Conservation (phyloP, 1,140 invertebrate species). For the Plectus sambesii region DNA sequence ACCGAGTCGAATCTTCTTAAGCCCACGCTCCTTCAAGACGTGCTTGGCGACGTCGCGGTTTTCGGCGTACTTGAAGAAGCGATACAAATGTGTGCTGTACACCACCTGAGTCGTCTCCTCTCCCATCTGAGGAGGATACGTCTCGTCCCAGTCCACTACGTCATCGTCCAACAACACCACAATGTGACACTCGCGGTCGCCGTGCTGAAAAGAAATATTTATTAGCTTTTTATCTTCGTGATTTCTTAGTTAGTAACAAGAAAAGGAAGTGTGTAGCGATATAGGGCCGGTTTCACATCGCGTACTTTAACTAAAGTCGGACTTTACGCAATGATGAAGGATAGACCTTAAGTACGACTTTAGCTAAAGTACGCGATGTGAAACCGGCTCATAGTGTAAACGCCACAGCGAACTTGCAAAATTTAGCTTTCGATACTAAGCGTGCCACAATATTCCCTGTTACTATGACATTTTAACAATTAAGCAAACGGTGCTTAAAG, state of each 20-base stretch:
- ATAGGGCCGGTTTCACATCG: too few species aligned
- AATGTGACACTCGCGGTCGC: conserved; percentile 59
- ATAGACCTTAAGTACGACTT: too few species aligned
- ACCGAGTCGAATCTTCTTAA: conserved; percentile 97
- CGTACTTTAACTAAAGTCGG: too few species aligned
- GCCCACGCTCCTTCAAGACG: conserved; percentile 88
- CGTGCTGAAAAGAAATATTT: conserved; percentile 42
- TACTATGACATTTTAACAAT: too few species aligned
- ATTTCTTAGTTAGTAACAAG: conserved; percentile 1
- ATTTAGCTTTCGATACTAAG: too few species aligned
- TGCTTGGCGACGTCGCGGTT: conserved; percentile 97
- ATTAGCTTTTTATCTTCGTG: conserved; percentile 1
- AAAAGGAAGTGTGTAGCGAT: too few species aligned
- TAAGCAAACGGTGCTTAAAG: too few species aligned
- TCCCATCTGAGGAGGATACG: conserved; percentile 96
- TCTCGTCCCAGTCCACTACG: conserved; percentile 93
- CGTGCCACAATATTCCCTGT: too few species aligned
- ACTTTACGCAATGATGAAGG: too few species aligned
- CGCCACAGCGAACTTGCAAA: too few species aligned
- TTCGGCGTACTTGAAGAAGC: conserved; percentile 99
- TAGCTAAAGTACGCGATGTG: too few species aligned
- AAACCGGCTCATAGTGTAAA: too few species aligned
- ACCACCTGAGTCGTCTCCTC: conserved; percentile 88
- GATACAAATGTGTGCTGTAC: conserved; percentile 54
- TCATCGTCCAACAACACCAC: conserved; percentile 90